Evolutionary conservation across 2,113 vertebrate genomes (phyloP).

Genomic region (Cranoglanis bouderius): DNA sequence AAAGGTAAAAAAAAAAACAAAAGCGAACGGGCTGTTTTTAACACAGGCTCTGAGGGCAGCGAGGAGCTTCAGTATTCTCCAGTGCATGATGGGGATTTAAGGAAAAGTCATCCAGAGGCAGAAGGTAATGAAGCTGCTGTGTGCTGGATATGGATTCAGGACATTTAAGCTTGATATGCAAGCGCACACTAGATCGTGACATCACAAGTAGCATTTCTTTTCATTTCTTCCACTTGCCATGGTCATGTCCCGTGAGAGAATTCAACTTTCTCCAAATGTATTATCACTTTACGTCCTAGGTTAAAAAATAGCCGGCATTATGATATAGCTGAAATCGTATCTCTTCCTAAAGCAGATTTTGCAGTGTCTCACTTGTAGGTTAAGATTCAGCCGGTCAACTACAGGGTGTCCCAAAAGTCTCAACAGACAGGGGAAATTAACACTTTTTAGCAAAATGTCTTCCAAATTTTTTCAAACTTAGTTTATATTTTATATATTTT

Average conservation of each 20-base stretch:
- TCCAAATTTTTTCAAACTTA: too few species aligned
- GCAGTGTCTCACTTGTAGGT: background rate
- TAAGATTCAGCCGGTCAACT: background rate
- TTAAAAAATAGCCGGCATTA: background rate
- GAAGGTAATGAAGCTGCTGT: constrained; percentile 57
- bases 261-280: background rate
- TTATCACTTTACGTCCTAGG: background rate
- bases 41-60: constrained; percentile 56
- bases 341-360: background rate
- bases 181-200: background rate
- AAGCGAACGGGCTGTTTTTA: background rate
- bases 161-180: background rate
- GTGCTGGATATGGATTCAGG: background rate
- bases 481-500: too few species aligned
- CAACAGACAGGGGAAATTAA: too few species aligned
- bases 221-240: background rate
- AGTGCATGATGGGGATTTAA: constrained; percentile 60
- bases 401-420: too few species aligned
- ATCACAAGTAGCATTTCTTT: background rate
- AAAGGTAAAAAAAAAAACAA: background rate
- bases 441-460: too few species aligned
- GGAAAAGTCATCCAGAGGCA: constrained; percentile 65
- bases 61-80: constrained; percentile 65
- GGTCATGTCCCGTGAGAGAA: background rate
- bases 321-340: background rate